Percentiles rank a stretch among this genome's conserved stretches.
Conservation (phyloP, 1,140 invertebrate genomes). For the Procambarus virginalis region DNA sequence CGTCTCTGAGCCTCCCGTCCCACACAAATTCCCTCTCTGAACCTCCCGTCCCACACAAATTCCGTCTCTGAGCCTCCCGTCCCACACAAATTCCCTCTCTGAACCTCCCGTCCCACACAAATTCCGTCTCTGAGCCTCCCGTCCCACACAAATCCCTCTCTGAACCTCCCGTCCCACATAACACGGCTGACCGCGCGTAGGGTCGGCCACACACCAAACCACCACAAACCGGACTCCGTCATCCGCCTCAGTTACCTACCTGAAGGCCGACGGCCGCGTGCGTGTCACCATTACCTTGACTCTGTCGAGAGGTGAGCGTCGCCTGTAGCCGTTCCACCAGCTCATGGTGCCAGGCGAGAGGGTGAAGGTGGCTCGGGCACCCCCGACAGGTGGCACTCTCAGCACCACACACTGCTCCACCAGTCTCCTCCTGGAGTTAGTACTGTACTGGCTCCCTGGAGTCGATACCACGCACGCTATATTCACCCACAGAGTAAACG, state of each 20-base stretch:
- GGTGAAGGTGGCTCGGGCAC: not conserved
- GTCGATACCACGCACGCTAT: not conserved
- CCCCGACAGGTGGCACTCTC: not conserved
- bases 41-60: not conserved
- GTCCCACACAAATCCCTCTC: not conserved
- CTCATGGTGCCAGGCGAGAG: not conserved
- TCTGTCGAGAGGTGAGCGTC: conserved; percentile 32
- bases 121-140: no score
- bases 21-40: no score
- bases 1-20: no score
- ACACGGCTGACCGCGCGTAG: no score
- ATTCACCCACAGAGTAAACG: not conserved
- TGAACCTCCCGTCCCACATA: not conserved
- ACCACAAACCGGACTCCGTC: no score
- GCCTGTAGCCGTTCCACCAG: conserved; percentile 48
- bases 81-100: no score
- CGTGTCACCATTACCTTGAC: conserved; percentile 21
- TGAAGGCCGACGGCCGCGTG: no score
- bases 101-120: not conserved
- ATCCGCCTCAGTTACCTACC: no score
- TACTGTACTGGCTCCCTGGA: conserved; percentile 19
- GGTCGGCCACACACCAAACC: no score
- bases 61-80: not conserved
- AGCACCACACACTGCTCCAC: conserved; percentile 5
- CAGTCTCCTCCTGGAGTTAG: conserved; percentile 7